Conservation (phyloP, 2,888 invertebrate species). For the Spilarctia lutea region DNA sequence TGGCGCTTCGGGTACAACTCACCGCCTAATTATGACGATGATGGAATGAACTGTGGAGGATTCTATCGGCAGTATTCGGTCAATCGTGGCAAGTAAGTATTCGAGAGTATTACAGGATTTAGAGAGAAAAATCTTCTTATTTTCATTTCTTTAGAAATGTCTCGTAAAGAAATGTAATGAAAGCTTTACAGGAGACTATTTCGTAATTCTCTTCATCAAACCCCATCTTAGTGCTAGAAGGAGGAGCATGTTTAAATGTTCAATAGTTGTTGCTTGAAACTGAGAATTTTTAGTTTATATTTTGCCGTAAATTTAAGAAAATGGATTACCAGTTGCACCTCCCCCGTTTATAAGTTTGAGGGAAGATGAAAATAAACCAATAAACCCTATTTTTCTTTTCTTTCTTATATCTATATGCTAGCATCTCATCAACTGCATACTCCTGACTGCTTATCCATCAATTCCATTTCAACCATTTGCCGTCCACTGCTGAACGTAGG, state of each 20-base stretch:
- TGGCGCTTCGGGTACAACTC: constrained; percentile 94
- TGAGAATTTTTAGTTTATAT: not conserved
- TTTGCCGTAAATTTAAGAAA: not conserved
- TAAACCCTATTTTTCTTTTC: not conserved
- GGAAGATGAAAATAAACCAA: not conserved
- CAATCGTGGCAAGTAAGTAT: constrained; percentile 89
- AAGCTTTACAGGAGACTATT: not conserved
- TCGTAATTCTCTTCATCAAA: not conserved
- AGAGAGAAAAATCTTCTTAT: not conserved
- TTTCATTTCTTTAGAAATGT: not conserved
- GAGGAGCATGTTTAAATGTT: not conserved
- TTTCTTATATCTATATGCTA: not conserved
- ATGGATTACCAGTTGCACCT: not conserved
- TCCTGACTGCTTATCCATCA: no score
- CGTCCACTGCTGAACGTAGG: no score
- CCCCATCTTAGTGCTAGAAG: not conserved
- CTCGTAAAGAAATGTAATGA: not conserved
- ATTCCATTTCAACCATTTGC: no score
- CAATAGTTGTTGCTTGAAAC: not conserved
- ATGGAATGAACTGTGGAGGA: constrained; percentile 94
- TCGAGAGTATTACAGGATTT: not conserved
- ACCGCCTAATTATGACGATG: constrained; percentile 93
- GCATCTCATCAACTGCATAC: not conserved
- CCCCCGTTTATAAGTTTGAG: not conserved
- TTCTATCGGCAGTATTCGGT: constrained; percentile 91